Evolutionary conservation across 2,888 invertebrate genomes (phyloP), one percentile per base, ranked within the genome.

Genomic region (Synanthedon vespiformis): DNA sequence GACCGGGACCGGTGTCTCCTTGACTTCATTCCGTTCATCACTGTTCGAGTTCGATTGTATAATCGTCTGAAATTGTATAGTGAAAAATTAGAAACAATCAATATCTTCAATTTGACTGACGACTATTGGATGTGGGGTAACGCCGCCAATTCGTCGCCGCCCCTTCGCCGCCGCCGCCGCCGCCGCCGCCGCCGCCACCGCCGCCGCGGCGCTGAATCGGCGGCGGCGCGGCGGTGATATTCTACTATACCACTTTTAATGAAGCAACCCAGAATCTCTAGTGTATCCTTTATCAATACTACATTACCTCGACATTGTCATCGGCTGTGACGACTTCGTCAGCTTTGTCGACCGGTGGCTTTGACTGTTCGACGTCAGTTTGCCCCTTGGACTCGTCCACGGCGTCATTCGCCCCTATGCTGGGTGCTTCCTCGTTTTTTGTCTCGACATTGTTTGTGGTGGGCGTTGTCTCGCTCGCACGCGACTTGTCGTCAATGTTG

Each of bases 401-500:
- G 6, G 44, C 14, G 6, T 44, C 44, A 44, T 44, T 44, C 51
- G 44, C 16, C 55, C 69, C 74, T 77, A 80, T 79, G 63, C 78
- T 79, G 1, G 78, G 77, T 50, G 78, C 76, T 54, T 77, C 71
- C 55, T 70, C 47, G 16, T 10, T 12, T 16, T n/a, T 50, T 49
- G 53, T n/a, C 61, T 44, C 44, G n/a, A 44, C 44, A 13, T 2
- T 14, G 14, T 12, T 44, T 13, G n/a, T 44, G 2, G 41, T 2
- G 0, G 41, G 12, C 13, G 44, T n/a, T 4, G 22, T 11, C 52
- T 49, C 40, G 58, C 60, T 52, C 58, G 53, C 40, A 50, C 18
- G 8, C 22, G 22, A 53, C 12, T 56, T 57, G 1, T n/a, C 13
- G n/a, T 56, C 58, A 13, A 51, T 53, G 16, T 58, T 49, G 51